These are phyloP conservation scores for Conus ventricosus DNA, from an alignment of 1,140 invertebrate species.

Conservation along the genomic window DNA sequence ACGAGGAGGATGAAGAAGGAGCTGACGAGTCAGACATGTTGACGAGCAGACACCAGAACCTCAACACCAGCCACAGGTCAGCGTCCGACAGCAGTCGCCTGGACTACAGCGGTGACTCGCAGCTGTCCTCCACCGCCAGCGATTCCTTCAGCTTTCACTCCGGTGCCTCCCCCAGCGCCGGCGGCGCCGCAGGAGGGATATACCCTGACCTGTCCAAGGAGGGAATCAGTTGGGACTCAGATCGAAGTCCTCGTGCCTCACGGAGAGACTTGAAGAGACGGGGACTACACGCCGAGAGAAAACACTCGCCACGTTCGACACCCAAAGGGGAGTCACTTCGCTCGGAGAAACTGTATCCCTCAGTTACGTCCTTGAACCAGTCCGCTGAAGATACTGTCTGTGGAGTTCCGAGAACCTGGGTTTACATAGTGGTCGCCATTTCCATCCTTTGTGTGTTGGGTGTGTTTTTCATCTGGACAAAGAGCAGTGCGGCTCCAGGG, in stretches of 20 bases:
- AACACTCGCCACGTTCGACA: background rate
- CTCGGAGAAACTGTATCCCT: background rate
- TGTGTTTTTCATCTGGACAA: background rate
- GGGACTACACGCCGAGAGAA: background rate
- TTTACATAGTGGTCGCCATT: background rate
- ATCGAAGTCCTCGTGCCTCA: background rate
- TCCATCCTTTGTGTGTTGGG: background rate
- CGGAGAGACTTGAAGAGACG: background rate
- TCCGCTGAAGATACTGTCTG: background rate
- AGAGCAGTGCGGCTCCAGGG: background rate
- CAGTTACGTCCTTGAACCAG: no score
- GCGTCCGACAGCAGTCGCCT: background rate
- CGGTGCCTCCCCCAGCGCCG: background rate
- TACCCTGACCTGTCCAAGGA: constrained; percentile 1
- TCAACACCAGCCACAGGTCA: background rate
- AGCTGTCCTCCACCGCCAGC: constrained; percentile 8
- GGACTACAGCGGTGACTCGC: background rate
- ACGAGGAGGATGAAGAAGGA: background rate
- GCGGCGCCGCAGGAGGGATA: background rate
- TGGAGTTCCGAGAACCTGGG: background rate
- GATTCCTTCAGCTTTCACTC: constrained; percentile 14
- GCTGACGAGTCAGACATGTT: background rate
- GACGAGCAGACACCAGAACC: background rate
- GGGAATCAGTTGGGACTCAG: background rate
- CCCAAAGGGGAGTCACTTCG: background rate